Base-by-base conservation (phyloP, 2,797 vertebrate species). In the Spatula versicolor region DNA sequence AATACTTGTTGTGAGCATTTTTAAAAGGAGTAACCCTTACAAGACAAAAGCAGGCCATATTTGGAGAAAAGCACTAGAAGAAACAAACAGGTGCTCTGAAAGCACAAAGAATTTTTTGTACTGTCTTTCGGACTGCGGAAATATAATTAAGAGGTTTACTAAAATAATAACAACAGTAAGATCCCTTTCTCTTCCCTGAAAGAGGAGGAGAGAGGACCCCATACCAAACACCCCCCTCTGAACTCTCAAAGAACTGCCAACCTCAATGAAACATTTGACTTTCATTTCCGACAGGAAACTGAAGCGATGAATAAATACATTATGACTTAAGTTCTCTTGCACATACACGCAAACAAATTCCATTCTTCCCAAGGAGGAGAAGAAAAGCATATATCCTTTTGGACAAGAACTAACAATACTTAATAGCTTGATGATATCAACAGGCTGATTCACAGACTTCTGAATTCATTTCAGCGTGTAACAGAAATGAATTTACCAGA, bases 401-500 rank as follows among this genome's bases (percentile, higher is more conserved):
- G 66, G 75, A 87, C 78, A 78, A 85, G 82, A 93, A 56, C 26
- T 92, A 96, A 97, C 95, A 95, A 95, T 92, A 90, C 93, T 71
- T 88, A 92, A 54, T 66, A 92, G 83, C 88, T 88, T 95, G 92
- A 95, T 88, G 88, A 73, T 93, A 96, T 91, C 94, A 96, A 92
- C 96, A 97, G 83, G 81, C 78, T 90, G 93, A 95, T 96, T 95
- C 87, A 95, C 56, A 73, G 83, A 82, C 82, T 92, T 84, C 58
- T 83, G 84, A 94, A 86, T 92, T 95, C 96, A 95, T 94, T 93
- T 96, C 93, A 94, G 81, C 45, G 59, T 93, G 90, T 75, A 69
- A 97, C 71, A 95, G 67, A 95, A 95, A 97, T 94, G 56, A 94
- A 90, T 92, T 96, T 93, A 94, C 92, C 90, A 96, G 96, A 95